Percentiles rank a stretch among this genome's conserved stretches.
phyloP scores from a whole-genome alignment of 2,888 invertebrate species.

The Argyresthia goedartella region DNA sequence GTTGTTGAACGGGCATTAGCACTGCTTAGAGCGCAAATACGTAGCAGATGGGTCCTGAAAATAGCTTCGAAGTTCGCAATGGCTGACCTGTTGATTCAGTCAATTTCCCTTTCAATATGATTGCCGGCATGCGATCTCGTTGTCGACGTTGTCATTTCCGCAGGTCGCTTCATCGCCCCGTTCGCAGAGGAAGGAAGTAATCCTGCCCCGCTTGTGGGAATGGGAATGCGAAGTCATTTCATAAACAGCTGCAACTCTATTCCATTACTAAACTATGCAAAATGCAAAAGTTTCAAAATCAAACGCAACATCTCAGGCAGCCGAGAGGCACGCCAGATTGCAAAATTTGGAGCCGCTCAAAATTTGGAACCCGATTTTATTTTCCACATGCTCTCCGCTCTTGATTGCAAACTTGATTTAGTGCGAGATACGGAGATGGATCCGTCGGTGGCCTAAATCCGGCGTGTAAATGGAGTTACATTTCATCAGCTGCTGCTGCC shows the following conservation, averaged over 20 bases:
- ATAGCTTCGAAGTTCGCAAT: constrained; percentile 16
- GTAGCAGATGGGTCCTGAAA: constrained; percentile 6
- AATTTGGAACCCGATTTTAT: constrained; percentile 15
- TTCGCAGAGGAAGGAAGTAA: constrained; percentile 58
- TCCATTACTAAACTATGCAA: no score
- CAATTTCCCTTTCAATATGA: constrained; percentile 51
- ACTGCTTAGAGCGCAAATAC: neutral
- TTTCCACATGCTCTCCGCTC: neutral
- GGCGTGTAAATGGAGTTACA: constrained; percentile 31
- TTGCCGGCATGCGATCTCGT: constrained; percentile 43
- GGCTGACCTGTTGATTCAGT: constrained; percentile 55
- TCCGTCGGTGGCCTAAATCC: constrained; percentile 25
- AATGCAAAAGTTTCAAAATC: no score
- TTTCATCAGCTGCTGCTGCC: constrained; percentile 17
- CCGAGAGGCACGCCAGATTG: constrained; percentile 13
- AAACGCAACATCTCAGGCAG: no score
- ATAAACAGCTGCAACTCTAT: no score
- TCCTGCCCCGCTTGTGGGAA: constrained; percentile 44
- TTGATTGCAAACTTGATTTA: constrained; percentile 36
- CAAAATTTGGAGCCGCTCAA: constrained; percentile 11
- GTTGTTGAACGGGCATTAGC: neutral
- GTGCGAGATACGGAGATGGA: constrained; percentile 17
- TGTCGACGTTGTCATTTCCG: constrained; percentile 58
- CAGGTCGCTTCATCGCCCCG: constrained; percentile 28
- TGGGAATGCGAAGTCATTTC: constrained; percentile 19